Percentiles rank a stretch among this genome's conserved stretches.
phyloP scores from a whole-genome alignment of 2,113 vertebrate species.

The Corvus cornix region DNA sequence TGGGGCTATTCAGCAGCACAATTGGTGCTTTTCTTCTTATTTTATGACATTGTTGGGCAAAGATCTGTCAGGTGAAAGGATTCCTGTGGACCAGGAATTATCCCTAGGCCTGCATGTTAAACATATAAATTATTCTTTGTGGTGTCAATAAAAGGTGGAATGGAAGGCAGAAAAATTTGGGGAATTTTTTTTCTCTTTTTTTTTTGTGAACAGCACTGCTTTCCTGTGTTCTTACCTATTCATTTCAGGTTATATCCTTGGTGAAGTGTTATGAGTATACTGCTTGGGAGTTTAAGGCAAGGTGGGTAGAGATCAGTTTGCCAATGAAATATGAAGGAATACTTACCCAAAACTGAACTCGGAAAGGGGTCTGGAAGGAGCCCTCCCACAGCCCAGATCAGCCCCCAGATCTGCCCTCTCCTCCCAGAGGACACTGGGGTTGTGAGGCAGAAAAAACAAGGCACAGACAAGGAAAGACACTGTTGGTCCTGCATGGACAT shows the following conservation, averaged over 20 bases:
- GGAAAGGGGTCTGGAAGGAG: neutral
- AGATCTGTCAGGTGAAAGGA: neutral
- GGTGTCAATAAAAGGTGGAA: neutral
- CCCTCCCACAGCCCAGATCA: neutral
- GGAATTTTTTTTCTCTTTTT: neutral
- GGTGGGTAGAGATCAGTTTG: neutral
- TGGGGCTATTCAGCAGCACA: neutral
- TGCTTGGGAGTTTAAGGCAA: neutral
- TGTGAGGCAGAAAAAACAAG: neutral
- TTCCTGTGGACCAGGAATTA: neutral
- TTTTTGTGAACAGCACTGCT: neutral
- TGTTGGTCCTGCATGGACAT: neutral
- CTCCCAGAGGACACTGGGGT: neutral
- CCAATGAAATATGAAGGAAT: neutral
- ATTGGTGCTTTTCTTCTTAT: neutral
- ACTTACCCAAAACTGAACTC: neutral
- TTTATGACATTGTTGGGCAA: neutral
- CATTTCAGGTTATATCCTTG: neutral
- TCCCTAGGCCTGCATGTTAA: too few species aligned
- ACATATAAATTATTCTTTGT: rapidly evolving
- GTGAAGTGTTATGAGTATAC: neutral
- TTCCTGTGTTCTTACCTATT: neutral
- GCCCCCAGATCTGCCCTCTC: neutral
- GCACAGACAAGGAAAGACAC: rapidly evolving
- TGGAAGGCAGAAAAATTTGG: neutral